Conservation (phyloP, 1,140 invertebrate genomes). For the Neodiprion pinetum region DNA sequence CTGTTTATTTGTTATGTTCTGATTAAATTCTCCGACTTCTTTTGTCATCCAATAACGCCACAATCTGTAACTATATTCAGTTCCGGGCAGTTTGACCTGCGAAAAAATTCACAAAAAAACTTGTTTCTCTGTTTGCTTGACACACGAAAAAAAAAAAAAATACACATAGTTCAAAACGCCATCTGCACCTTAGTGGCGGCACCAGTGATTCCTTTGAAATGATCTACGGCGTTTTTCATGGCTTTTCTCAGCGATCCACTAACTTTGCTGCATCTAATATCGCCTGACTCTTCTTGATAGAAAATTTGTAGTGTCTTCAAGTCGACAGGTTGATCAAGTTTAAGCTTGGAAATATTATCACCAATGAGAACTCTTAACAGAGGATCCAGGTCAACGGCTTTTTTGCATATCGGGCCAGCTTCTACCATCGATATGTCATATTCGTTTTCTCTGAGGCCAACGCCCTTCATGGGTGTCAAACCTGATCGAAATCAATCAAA, state of each 20-base stretch:
- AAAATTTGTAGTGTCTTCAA: conserved; percentile 76
- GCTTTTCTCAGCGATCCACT: conserved; percentile 70
- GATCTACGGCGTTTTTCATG: conserved; percentile 65
- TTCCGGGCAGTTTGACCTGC: conserved; percentile 64
- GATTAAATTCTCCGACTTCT: conserved; percentile 70
- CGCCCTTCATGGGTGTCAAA: conserved; percentile 60
- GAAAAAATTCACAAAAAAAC: conserved; percentile 28
- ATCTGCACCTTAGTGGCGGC: conserved; percentile 52
- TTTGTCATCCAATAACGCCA: conserved; percentile 80
- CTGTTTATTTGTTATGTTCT: conserved; percentile 68
- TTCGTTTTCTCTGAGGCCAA: conserved; percentile 66
- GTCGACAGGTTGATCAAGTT: conserved; percentile 65
- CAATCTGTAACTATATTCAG: conserved; percentile 69
- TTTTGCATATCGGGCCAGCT: conserved; percentile 81
- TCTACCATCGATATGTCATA: conserved; percentile 66
- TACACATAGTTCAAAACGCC: background rate
- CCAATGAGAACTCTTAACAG: conserved; percentile 71
- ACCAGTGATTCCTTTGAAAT: conserved; percentile 60
- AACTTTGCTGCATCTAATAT: conserved; percentile 74
- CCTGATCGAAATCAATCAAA: conserved; percentile 39
- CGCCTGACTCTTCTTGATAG: conserved; percentile 77
- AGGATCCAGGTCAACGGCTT: conserved; percentile 77
- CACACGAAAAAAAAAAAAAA: background rate
- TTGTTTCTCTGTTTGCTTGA: background rate
- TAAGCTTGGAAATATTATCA: conserved; percentile 55